Evolutionary conservation across 2,113 vertebrate genomes (phyloP).

Genomic region (Henicopernis longicauda): DNA sequence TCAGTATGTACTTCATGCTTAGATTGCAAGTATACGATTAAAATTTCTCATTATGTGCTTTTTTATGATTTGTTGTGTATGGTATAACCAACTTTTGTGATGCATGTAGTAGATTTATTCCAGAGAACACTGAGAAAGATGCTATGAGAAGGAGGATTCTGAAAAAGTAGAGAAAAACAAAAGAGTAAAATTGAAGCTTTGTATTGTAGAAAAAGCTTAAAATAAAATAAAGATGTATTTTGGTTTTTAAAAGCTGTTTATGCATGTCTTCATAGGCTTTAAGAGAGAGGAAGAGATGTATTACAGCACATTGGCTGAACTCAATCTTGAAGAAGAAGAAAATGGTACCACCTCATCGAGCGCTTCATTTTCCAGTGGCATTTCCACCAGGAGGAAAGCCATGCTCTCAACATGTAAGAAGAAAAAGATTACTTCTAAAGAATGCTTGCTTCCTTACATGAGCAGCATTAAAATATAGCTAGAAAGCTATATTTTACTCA

Average conservation of each 20-base stretch:
- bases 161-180: neutral
- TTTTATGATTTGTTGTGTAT: neutral
- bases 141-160: neutral
- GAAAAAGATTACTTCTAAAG: neutral
- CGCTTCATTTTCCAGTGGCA: constrained; percentile 91
- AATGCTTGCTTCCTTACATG: neutral
- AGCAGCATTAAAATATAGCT: neutral
- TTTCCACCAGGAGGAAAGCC: constrained; percentile 95
- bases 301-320: constrained; percentile 96
- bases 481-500: neutral
- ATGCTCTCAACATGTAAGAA: constrained; percentile 91
- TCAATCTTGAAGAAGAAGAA: constrained; percentile 88
- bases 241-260: neutral
- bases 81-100: neutral
- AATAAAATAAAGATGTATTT: neutral
- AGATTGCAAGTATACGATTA: neutral
- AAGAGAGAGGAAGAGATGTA: constrained; percentile 90
- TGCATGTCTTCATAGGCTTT: constrained; percentile 74
- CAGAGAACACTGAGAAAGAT: neutral
- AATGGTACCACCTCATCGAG: constrained; percentile 91
- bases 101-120: neutral
- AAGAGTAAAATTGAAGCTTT: fast-evolving
- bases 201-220: neutral
- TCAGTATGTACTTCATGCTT: neutral
- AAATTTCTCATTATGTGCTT: fast-evolving